Base-by-base conservation (phyloP, 2,888 invertebrate species). In the Phengaris arion region DNA sequence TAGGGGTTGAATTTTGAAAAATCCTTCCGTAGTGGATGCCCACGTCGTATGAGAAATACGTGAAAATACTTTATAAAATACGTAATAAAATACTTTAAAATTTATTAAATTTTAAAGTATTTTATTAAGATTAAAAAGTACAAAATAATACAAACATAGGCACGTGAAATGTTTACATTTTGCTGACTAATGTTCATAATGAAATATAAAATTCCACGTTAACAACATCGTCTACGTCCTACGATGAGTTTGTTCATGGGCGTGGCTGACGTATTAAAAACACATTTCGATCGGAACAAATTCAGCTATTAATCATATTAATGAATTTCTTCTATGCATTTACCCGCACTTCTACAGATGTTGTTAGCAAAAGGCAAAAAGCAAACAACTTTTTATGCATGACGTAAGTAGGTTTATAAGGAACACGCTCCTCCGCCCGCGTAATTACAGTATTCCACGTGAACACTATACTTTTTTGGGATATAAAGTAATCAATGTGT, bases 301-400 rank as follows among this genome's bases (percentile, higher is more conserved):
- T 35, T 48, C 35, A 7, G 68, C 35, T 73, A 79, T 78, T 77
- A 74, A 78, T 76, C 78, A 77, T 74, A 75, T 78, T 73, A 22
- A 22, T 22, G 73, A 76, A 77, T 77, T 77, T 72, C 74, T 76
- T 78, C 74, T 22, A 74, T 35, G 57, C 72, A 72, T n/a, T 55
- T 9, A 55, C 74, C 52, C 68, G 54, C 57, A 59, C 64, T 12
- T 64, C 35, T 64, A 64, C 10, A 45, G 64, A 64, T 35, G 64
- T 64, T 35, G 35, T 64, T 64, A 64, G 6, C 64, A 64, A 64
- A 64, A 13, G 35, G 64, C 2, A 2, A 12, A 64, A 64, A 35
- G 35, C 12, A 64, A 64, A 64, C 64, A 64, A 64, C 35, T 64
- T 52, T 52, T 35, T 6, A 64, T 64, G 35, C 59, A 22, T 9